Percentiles rank a stretch among this genome's conserved stretches.
phyloP scores from a whole-genome alignment of 1,140 invertebrate genomes.

The Heliconius nattereri region DNA sequence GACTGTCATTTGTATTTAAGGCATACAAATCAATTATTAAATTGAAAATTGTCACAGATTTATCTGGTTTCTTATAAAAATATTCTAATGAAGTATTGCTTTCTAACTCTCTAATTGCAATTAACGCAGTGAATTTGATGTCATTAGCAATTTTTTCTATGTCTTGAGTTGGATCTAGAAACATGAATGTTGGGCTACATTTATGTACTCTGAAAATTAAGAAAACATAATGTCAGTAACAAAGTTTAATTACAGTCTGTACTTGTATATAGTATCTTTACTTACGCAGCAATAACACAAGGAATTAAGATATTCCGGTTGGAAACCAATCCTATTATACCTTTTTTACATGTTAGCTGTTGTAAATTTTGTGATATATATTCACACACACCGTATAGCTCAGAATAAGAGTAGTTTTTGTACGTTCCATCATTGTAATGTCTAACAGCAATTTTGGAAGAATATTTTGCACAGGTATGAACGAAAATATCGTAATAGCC shows the following conservation, averaged over 20 bases:
- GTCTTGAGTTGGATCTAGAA: conserved; percentile 64
- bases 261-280: conserved; percentile 23
- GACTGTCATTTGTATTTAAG: conserved; percentile 36
- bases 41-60: conserved; percentile 61
- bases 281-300: conserved; percentile 72
- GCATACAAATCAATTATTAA: conserved; percentile 59
- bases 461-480: conserved; percentile 60
- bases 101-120: conserved; percentile 50
- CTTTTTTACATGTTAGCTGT: conserved; percentile 61
- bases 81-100: conserved; percentile 40
- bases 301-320: conserved; percentile 69
- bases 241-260: not conserved
- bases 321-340: conserved; percentile 64
- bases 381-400: conserved; percentile 67
- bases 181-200: conserved; percentile 73
- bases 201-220: conserved; percentile 72
- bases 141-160: conserved; percentile 50
- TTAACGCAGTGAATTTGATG: conserved; percentile 58
- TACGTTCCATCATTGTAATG: conserved; percentile 48
- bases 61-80: conserved; percentile 62
- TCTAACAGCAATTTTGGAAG: conserved; percentile 60
- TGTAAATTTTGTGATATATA: conserved; percentile 71
- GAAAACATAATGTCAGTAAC: not conserved
- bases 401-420: conserved; percentile 63
- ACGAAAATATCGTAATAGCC: conserved; percentile 74